These are phyloP conservation scores for Pararge aegeria DNA, from an alignment of 1,140 invertebrate genomes.

Conservation along the genomic window DNA sequence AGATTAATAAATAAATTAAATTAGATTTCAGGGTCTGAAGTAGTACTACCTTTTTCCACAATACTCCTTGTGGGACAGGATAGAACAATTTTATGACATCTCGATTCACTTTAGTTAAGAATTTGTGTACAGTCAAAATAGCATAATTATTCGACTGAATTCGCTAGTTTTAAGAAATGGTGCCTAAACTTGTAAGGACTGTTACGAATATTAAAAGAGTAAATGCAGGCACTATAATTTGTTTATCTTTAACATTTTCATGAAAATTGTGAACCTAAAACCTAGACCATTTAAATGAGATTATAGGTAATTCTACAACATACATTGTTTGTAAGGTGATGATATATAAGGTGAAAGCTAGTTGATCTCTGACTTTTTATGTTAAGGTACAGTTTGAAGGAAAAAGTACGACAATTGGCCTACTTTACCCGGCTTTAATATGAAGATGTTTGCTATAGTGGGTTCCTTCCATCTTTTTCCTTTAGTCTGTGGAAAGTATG, in stretches of 20 bases:
- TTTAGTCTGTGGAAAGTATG: neutral
- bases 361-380: neutral
- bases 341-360: neutral
- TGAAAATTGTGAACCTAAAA: neutral
- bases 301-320: slow-evolving; percentile 3
- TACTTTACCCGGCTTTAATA: neutral
- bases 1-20: no score
- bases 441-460: neutral
- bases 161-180: no score
- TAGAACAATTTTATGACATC: no score
- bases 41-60: no score
- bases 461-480: neutral
- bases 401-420: neutral
- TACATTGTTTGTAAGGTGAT: neutral
- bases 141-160: no score
- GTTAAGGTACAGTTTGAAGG: neutral
- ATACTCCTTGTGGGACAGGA: no score
- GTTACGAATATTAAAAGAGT: no score
- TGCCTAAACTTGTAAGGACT: no score
- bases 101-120: no score
- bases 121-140: no score
- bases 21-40: no score
- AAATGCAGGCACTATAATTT: no score
- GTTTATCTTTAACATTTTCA: neutral
- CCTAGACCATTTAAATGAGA: neutral